Percentiles rank a stretch among this genome's conserved stretches.
phyloP scores from a whole-genome alignment of 2,113 vertebrate genomes.

The Indicator indicator region DNA sequence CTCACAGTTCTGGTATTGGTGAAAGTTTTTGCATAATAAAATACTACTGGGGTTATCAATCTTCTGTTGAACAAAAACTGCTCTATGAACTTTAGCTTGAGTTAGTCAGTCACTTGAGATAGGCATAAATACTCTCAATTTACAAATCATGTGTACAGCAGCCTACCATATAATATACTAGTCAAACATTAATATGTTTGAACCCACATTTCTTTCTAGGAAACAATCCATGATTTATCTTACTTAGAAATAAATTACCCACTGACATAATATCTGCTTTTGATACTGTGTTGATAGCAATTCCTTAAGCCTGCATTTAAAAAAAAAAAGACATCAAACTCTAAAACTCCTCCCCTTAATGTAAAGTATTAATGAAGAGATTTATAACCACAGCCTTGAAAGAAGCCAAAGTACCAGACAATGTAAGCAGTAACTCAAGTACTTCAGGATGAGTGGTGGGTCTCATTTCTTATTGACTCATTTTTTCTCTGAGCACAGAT shows the following conservation, averaged over 20 bases:
- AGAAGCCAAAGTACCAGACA: neutral
- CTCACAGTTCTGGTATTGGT: neutral
- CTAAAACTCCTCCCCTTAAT: neutral
- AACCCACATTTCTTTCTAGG: neutral
- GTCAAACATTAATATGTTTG: neutral
- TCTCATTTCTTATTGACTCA: neutral
- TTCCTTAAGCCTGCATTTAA: conserved; percentile 4
- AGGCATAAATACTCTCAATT: neutral
- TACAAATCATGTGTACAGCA: neutral
- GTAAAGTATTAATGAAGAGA: conserved; percentile 15
- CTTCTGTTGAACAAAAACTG: neutral
- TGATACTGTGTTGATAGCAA: neutral
- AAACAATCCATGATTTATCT: neutral
- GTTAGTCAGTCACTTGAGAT: neutral
- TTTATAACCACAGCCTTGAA: neutral
- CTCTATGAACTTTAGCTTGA: neutral
- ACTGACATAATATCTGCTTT: neutral
- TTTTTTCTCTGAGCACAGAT: conserved; percentile 7
- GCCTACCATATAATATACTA: neutral
- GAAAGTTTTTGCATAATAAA: neutral
- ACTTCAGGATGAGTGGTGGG: neutral
- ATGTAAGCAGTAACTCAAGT: neutral
- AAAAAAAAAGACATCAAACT: neutral
- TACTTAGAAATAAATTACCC: conserved; percentile 6
- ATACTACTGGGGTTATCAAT: neutral